Conservation (phyloP, 2,797 vertebrate genomes). For the Oreortyx pictus region DNA sequence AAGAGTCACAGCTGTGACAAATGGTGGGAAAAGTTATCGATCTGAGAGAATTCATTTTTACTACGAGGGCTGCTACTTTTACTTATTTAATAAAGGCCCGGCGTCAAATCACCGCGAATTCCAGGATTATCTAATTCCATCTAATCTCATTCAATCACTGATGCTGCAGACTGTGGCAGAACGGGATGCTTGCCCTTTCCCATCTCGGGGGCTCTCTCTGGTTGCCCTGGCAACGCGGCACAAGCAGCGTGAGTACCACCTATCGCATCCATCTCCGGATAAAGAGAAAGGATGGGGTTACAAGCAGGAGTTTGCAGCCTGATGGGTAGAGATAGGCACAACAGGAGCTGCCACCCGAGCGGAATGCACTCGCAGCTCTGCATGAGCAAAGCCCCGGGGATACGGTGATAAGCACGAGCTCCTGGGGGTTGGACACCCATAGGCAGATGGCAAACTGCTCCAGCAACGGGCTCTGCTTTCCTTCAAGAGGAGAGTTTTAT, state of each 20-base stretch:
- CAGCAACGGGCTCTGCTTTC: background rate
- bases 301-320: background rate
- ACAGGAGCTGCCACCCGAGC: background rate
- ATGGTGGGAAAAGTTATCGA: conserved; percentile 58
- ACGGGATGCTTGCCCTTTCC: conserved; percentile 78
- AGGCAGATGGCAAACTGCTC: background rate
- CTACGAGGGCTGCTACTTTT: conserved; percentile 62
- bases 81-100: conserved; percentile 75
- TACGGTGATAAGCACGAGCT: background rate
- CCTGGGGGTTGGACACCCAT: background rate
- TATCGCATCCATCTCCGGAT: background rate
- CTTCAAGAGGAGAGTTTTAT: background rate
- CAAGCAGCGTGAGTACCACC: conserved; percentile 35
- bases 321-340: background rate
- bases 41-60: conserved; percentile 65
- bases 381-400: background rate
- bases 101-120: conserved; percentile 73
- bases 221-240: conserved; percentile 87
- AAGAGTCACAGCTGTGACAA: conserved; percentile 13
- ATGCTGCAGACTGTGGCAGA: conserved; percentile 77
- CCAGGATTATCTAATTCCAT: conserved; percentile 79
- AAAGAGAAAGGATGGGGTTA: conserved; percentile 1
- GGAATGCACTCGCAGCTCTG: background rate
- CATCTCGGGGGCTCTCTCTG: conserved; percentile 78
- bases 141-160: conserved; percentile 77